Percentiles rank a stretch among this genome's conserved stretches.
Evolutionary conservation across 2,888 invertebrate species (phyloP).

Genomic region (Cryptus viduatorius): DNA sequence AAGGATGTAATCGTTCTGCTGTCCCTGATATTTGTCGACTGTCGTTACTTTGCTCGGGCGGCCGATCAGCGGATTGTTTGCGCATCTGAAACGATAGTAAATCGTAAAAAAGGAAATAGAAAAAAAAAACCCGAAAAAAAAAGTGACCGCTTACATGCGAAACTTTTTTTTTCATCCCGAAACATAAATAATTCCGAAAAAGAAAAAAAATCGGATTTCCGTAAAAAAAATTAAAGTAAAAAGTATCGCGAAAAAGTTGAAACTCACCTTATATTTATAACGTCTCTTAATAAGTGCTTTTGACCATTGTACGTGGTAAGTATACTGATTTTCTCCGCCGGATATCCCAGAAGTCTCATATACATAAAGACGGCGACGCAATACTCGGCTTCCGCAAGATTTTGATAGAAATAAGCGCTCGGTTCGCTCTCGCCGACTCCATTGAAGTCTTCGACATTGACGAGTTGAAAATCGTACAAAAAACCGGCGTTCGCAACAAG

Average conservation of each 20-base stretch:
- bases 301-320: constrained; percentile 99
- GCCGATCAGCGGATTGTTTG: constrained; percentile 97
- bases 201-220: no score
- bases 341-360: constrained; percentile 98
- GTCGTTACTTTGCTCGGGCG: constrained; percentile 97
- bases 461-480: constrained; percentile 95
- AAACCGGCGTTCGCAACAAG: constrained; percentile 97
- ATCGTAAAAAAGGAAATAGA: background rate
- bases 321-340: constrained; percentile 98
- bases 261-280: constrained; percentile 90
- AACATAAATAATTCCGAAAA: no score
- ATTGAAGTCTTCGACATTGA: constrained; percentile 98
- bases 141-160: background rate
- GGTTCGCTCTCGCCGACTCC: constrained; percentile 99
- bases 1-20: constrained; percentile 99
- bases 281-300: constrained; percentile 98
- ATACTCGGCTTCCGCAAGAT: constrained; percentile 96
- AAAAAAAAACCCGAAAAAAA: background rate
- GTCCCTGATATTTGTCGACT: constrained; percentile 99
- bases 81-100: constrained; percentile 88
- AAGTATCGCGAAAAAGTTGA: background rate
- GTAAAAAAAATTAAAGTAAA: background rate
- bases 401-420: constrained; percentile 99
- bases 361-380: constrained; percentile 99
- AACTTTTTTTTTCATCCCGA: no score